Evolutionary conservation across 2,797 vertebrate species (phyloP).

Genomic region (Neoniphon sammara): DNA sequence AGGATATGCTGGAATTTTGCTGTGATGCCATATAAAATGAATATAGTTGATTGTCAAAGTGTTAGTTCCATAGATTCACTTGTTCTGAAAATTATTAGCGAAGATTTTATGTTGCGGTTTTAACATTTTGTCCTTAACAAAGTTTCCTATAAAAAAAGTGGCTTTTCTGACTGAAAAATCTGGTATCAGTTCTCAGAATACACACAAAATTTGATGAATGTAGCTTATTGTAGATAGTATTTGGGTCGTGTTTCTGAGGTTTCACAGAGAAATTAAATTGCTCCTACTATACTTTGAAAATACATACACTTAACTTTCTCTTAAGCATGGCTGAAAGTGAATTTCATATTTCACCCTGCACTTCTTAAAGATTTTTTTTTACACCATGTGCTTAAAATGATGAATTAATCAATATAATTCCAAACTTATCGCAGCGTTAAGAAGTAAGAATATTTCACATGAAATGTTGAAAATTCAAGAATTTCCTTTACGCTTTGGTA

Average conservation of each 20-base stretch:
- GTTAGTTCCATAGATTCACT: constrained; percentile 23
- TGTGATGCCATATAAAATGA: too few relatives aligned
- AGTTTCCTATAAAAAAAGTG: not conserved
- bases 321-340: not conserved
- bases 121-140: constrained; percentile 42
- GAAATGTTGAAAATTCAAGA: not conserved
- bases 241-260: not conserved
- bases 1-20: not conserved
- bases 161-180: constrained; percentile 20
- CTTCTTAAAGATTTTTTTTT: too few relatives aligned
- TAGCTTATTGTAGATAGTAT: not conserved
- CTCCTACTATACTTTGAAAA: too few relatives aligned
- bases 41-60: constrained; percentile 13
- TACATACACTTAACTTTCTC: not conserved
- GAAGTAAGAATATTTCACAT: not conserved
- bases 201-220: not conserved
- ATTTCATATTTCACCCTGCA: too few relatives aligned
- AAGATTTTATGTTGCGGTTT: constrained; percentile 21
- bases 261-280: not conserved
- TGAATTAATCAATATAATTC: constrained; percentile 1
- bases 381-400: too few relatives aligned
- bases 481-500: not conserved
- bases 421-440: not conserved
- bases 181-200: not conserved
- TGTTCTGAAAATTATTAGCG: constrained; percentile 17